phyloP scores from a whole-genome alignment of 2,888 invertebrate genomes.

The Danaus chrysippus region DNA sequence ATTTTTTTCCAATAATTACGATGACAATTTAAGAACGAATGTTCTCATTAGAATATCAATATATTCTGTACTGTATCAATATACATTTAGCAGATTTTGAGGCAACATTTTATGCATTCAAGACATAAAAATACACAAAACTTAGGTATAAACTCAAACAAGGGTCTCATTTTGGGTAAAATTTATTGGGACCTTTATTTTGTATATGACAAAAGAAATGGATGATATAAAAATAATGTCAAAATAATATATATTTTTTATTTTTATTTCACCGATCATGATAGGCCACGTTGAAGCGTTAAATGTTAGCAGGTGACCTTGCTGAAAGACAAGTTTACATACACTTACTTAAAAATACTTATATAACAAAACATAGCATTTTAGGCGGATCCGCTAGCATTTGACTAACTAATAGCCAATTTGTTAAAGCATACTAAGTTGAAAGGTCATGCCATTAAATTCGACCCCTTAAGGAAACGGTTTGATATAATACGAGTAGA shows the following conservation, averaged over 20 bases:
- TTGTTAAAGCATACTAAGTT: conserved; percentile 56
- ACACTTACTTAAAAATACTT: not conserved
- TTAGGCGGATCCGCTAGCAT: conserved; percentile 40
- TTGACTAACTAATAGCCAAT: conserved; percentile 49
- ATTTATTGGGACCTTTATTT: conserved; percentile 6
- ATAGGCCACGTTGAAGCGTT: not conserved
- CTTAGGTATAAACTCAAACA: conserved; percentile 1
- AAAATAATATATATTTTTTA: too few species aligned
- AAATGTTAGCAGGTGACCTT: not conserved
- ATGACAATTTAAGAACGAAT: too few species aligned
- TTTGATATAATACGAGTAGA: conserved; percentile 9
- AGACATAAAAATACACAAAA: too few species aligned
- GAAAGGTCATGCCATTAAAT: conserved; percentile 40
- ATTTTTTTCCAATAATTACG: too few species aligned
- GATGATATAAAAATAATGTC: too few species aligned
- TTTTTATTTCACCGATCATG: too few species aligned
- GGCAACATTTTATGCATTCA: too few species aligned
- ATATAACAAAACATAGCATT: conserved; percentile 10
- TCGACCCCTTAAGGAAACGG: conserved; percentile 12
- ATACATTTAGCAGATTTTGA: too few species aligned
- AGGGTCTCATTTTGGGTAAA: conserved; percentile 15
- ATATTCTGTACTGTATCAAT: too few species aligned
- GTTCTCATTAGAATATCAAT: too few species aligned
- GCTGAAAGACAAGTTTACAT: not conserved
- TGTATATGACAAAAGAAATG: too few species aligned